These are phyloP conservation scores for Deladenus siricidicola DNA, from an alignment of 2,888 invertebrate species.

Conservation along the genomic window DNA sequence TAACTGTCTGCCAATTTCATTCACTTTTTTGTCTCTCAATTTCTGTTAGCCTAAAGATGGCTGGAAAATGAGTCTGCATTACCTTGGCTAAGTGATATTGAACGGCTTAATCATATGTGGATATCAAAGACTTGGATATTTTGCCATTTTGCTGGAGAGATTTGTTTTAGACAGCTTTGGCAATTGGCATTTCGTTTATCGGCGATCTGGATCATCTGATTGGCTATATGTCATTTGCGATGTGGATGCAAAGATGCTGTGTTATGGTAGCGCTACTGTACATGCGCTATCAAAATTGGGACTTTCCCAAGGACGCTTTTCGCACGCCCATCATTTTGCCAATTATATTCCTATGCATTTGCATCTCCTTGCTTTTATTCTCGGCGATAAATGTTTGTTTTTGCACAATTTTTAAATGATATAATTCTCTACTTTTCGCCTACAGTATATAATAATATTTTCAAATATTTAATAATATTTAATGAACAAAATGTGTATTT, in stretches of 20 bases:
- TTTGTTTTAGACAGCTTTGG: conserved; percentile 30
- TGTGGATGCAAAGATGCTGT: conserved; percentile 38
- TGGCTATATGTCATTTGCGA: conserved; percentile 44
- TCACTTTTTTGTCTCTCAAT: no score
- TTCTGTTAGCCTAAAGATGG: no score
- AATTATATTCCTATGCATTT: conserved; percentile 36
- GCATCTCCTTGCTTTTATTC: conserved; percentile 37
- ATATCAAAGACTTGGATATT: no score
- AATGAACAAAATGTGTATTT: no score
- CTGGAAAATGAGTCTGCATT: no score
- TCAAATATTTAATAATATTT: no score
- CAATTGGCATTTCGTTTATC: conserved; percentile 39
- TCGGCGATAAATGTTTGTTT: conserved; percentile 34
- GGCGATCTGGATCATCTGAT: conserved; percentile 45
- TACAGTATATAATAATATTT: no score
- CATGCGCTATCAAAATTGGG: conserved; percentile 24
- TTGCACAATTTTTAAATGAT: no score
- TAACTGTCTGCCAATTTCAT: no score
- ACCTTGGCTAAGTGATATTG: background rate
- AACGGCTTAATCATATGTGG: no score
- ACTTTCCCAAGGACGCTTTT: conserved; percentile 17
- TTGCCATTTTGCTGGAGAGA: no score
- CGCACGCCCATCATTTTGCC: conserved; percentile 38
- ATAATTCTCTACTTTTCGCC: no score
- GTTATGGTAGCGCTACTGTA: conserved; percentile 26